Evolutionary conservation across 2,113 vertebrate species (phyloP), one percentile per base, ranked within the genome.

Genomic region (Prietella phreatophila): DNA sequence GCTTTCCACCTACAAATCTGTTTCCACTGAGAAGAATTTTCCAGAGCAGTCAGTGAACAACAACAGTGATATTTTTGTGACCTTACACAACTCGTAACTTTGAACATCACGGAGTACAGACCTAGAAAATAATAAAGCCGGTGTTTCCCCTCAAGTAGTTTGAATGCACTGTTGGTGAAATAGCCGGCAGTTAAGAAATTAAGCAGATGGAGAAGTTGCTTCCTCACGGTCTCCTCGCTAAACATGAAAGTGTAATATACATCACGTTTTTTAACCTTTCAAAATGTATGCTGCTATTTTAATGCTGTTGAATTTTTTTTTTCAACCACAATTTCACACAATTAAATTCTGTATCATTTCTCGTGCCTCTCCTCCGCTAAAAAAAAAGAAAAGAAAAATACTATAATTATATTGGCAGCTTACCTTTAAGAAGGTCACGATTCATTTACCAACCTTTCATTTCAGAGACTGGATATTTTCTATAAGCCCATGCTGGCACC

Each of bases 381-480:
- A 50, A 50, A 50, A 50, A 11, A 50, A 10, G 10, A 86, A 83
- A 90, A 61, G 81, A 50, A 87, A 85, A 90, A 61, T 83, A 87
- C 88, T 84, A 79, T 39, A 19, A 67, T 42, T 33, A 75, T 90
- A 90, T 90, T 91, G 63, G 83, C 76, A 81, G 89, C 91, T 91
- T 63, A 65, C 90, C 89, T 91, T 93, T 92, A 92, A 8, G 89
- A 92, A 93, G 93, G 93, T 94, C 93, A 93, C 65, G 87, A 88
- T 88, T 91, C 61, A 82, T 82, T 94, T 92, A 91, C 85, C 85
- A 90, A 90, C 50, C 65, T 83, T 86, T 71, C 22, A 86, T 90
- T 81, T 85, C 91, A 89, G 88, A 94, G 89, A 89, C 89, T 91
- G 91, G 89, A 78, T 82, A 84, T 86, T 89, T 84, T 89, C 75